These are phyloP conservation scores for Gasterosteus aculeatus DNA, from an alignment of 2,113 vertebrate species.

Conservation along the genomic window DNA sequence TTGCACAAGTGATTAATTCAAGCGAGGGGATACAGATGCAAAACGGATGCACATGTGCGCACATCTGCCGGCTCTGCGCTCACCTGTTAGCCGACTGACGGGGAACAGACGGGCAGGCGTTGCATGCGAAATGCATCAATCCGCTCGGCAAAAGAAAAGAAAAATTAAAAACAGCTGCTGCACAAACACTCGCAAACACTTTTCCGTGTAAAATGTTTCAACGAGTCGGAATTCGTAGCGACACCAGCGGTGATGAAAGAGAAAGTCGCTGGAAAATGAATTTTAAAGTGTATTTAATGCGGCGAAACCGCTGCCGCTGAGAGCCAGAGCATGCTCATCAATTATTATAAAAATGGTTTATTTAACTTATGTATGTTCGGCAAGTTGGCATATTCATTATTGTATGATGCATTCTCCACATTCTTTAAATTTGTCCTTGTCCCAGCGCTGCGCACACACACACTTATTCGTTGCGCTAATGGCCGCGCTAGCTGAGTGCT, in stretches of 20 bases:
- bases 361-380: slow-evolving; percentile 34
- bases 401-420: slow-evolving; percentile 28
- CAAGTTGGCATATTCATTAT: slow-evolving; percentile 44
- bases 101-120: slow-evolving; percentile 1
- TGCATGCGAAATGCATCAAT: slow-evolving; percentile 56
- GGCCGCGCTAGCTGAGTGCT: slow-evolving; percentile 47
- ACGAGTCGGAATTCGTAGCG: slow-evolving; percentile 20
- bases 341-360: slow-evolving; percentile 26
- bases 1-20: slow-evolving; percentile 44
- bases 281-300: neutral
- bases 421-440: slow-evolving; percentile 33
- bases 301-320: neutral
- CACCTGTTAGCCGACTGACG: slow-evolving; percentile 33
- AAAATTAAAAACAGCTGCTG: slow-evolving; percentile 44
- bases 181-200: neutral
- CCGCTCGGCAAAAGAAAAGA: slow-evolving; percentile 3
- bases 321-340: neutral
- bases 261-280: neutral
- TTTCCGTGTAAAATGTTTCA: slow-evolving; percentile 36
- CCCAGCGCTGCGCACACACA: neutral
- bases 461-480: slow-evolving; percentile 6
- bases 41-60: slow-evolving; percentile 44
- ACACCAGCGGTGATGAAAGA: neutral
- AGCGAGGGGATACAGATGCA: neutral
- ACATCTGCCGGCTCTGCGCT: slow-evolving; percentile 54